phyloP scores from a whole-genome alignment of 2,797 vertebrate genomes.

The Cuniculus paca region DNA sequence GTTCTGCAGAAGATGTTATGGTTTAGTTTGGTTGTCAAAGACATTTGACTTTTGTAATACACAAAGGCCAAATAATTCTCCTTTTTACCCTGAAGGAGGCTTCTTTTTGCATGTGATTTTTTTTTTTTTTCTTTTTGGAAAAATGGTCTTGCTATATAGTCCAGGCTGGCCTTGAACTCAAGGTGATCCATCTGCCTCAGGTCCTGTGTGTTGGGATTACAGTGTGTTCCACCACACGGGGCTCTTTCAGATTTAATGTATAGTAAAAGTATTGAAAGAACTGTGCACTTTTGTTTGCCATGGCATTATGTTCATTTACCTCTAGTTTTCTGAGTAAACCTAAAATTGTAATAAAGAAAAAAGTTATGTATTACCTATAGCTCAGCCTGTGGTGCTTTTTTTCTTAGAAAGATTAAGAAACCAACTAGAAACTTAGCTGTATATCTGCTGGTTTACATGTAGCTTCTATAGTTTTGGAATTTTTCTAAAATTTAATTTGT shows the following conservation, averaged over 20 bases:
- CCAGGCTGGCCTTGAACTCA: background rate
- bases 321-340: slow-evolving; percentile 64
- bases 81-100: background rate
- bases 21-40: slow-evolving; percentile 57
- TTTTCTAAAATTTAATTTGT: slow-evolving; percentile 44
- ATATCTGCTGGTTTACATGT: background rate
- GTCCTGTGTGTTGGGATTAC: background rate
- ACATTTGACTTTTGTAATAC: slow-evolving; percentile 46
- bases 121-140: background rate
- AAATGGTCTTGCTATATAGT: background rate
- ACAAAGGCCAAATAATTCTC: slow-evolving; percentile 36
- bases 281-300: slow-evolving; percentile 24
- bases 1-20: slow-evolving; percentile 49
- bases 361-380: slow-evolving; percentile 8
- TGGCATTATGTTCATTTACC: slow-evolving; percentile 13
- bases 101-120: background rate
- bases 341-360: background rate
- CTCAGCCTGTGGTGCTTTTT: slow-evolving; percentile 56
- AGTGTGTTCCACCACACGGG: background rate
- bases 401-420: slow-evolving; percentile 60
- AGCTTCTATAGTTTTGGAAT: slow-evolving; percentile 24
- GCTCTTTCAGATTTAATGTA: slow-evolving; percentile 55
- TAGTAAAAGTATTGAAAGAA: slow-evolving; percentile 52
- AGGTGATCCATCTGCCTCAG: background rate
- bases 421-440: slow-evolving; percentile 23